Conservation (phyloP, 1,140 invertebrate genomes). For the Caenorhabditis remanei region DNA sequence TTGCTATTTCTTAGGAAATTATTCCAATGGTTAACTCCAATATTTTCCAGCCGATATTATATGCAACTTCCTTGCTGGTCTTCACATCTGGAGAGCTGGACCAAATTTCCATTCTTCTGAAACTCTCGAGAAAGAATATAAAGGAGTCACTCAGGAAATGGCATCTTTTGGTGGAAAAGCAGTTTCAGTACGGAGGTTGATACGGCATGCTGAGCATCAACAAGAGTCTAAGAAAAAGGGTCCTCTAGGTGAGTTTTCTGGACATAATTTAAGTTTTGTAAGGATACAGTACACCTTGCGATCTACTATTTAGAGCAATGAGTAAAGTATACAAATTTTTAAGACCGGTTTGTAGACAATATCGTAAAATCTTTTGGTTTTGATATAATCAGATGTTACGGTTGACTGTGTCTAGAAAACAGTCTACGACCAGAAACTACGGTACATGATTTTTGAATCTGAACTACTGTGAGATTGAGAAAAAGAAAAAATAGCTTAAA, state of each 20-base stretch:
- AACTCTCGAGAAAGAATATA: conserved; percentile 51
- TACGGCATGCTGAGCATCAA: conserved; percentile 28
- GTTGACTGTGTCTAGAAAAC: neutral
- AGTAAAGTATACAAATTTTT: too few species aligned
- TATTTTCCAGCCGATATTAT: conserved; percentile 55
- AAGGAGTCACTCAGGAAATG: conserved; percentile 53
- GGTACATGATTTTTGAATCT: too few species aligned
- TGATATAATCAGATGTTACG: neutral
- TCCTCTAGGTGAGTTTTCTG: conserved; percentile 17
- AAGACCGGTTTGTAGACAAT: neutral
- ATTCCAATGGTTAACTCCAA: neutral
- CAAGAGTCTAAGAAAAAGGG: neutral
- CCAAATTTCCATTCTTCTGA: conserved; percentile 7
- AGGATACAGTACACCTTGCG: too few species aligned
- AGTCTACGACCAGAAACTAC: neutral
- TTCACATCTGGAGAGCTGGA: conserved; percentile 49
- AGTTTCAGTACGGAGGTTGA: conserved; percentile 8
- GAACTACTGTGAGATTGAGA: too few species aligned
- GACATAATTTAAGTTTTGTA: too few species aligned
- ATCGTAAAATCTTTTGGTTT: neutral
- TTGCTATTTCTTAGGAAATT: neutral
- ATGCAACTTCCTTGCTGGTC: conserved; percentile 61
- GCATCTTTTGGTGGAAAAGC: neutral
- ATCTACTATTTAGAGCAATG: too few species aligned
- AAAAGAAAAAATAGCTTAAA: too few species aligned